These are phyloP conservation scores for Dendroctonus ponderosae DNA, from an alignment of 1,140 invertebrate species.

Conservation along the genomic window DNA sequence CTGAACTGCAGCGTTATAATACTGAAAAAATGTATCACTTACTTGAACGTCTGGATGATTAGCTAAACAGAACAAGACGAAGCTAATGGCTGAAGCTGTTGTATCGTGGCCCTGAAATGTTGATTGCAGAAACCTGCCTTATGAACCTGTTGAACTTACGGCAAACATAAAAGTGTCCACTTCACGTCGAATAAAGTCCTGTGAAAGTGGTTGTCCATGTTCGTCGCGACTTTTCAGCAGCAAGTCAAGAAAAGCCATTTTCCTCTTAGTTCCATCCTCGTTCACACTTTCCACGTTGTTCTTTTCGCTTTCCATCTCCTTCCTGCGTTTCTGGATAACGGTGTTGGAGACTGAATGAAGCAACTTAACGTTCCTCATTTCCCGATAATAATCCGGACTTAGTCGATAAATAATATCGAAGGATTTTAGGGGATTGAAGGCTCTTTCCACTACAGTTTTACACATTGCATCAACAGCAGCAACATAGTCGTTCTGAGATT, in stretches of 20 bases:
- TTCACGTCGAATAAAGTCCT: slow-evolving; percentile 74
- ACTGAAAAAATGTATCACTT: slow-evolving; percentile 34
- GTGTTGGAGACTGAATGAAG: slow-evolving; percentile 52
- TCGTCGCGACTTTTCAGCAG: slow-evolving; percentile 61
- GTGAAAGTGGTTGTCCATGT: slow-evolving; percentile 55
- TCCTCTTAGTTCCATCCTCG: slow-evolving; percentile 51
- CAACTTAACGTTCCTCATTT: slow-evolving; percentile 56
- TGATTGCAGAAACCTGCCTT: not conserved
- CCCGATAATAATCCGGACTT: slow-evolving; percentile 31
- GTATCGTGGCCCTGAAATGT: slow-evolving; percentile 60
- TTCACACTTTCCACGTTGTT: slow-evolving; percentile 56
- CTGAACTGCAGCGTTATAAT: no score
- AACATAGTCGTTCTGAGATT: slow-evolving; percentile 71
- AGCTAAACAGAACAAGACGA: slow-evolving; percentile 56
- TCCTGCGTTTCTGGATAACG: slow-evolving; percentile 42
- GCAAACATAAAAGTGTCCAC: slow-evolving; percentile 85
- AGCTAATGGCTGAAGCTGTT: slow-evolving; percentile 62
- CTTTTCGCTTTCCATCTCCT: slow-evolving; percentile 37
- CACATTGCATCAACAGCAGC: slow-evolving; percentile 63
- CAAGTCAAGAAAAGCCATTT: slow-evolving; percentile 73
- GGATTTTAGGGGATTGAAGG: slow-evolving; percentile 48
- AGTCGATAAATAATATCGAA: slow-evolving; percentile 38
- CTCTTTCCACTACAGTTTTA: slow-evolving; percentile 48
- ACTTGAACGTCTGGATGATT: slow-evolving; percentile 52
- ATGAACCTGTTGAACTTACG: slow-evolving; percentile 50